A percentile compares a stretch with the other conserved stretches of the same genome.
Evolutionary conservation across 2,797 vertebrate genomes (phyloP).

Genomic region (Rhinophrynus dorsalis): DNA sequence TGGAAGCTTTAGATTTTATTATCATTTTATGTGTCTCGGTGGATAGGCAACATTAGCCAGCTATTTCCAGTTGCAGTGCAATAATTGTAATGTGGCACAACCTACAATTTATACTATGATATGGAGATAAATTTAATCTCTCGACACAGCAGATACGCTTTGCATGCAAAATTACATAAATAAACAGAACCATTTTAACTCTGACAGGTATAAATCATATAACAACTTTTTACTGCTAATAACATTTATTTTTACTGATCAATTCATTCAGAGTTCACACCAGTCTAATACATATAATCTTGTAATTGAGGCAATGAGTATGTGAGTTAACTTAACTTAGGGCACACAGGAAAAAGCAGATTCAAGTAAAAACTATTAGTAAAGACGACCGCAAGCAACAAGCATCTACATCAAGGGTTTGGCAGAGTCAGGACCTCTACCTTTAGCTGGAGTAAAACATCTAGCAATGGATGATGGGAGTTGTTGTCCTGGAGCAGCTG

Average conservation of each 20-base stretch:
- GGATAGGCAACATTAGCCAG: constrained; percentile 8
- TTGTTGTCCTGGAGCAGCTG: too few species aligned
- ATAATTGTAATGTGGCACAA: constrained; percentile 1
- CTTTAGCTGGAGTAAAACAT: too few species aligned
- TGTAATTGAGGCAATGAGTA: too few species aligned
- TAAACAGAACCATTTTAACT: constrained; percentile 6
- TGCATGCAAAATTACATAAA: constrained; percentile 8
- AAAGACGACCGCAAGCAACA: too few species aligned
- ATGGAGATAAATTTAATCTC: constrained; percentile 9
- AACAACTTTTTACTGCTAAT: not conserved
- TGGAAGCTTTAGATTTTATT: too few species aligned
- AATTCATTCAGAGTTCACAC: not conserved
- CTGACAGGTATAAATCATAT: constrained; percentile 5
- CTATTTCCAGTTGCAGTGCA: not conserved
- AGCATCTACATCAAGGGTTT: too few species aligned
- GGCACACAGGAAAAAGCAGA: too few species aligned
- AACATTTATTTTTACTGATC: constrained; percentile 9
- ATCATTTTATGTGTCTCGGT: not conserved
- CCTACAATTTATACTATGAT: constrained; percentile 1
- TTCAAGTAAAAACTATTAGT: too few species aligned
- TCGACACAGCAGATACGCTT: not conserved
- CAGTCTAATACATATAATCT: too few species aligned
- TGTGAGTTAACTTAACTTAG: too few species aligned
- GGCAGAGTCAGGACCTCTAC: too few species aligned
- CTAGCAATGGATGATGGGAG: too few species aligned